These are phyloP conservation scores for Crax fasciolata DNA, from an alignment of 2,797 vertebrate genomes.

Conservation along the genomic window DNA sequence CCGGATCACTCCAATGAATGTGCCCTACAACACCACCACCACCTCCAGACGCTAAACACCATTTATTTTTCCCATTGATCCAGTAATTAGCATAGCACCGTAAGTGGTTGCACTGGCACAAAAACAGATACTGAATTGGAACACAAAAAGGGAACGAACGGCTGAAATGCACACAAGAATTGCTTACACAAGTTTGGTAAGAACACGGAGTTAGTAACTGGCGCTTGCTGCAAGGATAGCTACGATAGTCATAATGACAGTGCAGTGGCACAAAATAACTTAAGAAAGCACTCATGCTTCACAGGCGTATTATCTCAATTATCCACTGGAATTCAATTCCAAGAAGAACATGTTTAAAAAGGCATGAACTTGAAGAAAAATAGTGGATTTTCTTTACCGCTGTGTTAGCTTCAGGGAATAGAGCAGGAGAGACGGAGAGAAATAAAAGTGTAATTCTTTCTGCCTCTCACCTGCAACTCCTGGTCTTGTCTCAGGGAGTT, in stretches of 20 bases:
- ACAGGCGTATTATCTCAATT: neutral
- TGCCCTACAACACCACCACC: neutral
- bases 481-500: neutral
- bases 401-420: neutral
- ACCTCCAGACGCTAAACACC: neutral
- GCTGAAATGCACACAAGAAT: neutral
- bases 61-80: neutral
- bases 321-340: conserved; percentile 19
- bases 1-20: neutral
- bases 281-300: conserved; percentile 4
- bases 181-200: neutral
- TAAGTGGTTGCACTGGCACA: neutral
- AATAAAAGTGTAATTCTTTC: neutral
- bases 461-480: neutral
- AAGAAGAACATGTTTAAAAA: neutral
- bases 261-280: neutral
- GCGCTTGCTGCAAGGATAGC: neutral
- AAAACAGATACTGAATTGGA: neutral
- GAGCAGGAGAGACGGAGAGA: neutral
- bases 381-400: conserved; percentile 40
- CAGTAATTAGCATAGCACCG: neutral
- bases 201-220: neutral
- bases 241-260: neutral
- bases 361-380: neutral
- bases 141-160: neutral